Conservation (phyloP, 2,113 vertebrate species). For the Sisor rabdophorus region DNA sequence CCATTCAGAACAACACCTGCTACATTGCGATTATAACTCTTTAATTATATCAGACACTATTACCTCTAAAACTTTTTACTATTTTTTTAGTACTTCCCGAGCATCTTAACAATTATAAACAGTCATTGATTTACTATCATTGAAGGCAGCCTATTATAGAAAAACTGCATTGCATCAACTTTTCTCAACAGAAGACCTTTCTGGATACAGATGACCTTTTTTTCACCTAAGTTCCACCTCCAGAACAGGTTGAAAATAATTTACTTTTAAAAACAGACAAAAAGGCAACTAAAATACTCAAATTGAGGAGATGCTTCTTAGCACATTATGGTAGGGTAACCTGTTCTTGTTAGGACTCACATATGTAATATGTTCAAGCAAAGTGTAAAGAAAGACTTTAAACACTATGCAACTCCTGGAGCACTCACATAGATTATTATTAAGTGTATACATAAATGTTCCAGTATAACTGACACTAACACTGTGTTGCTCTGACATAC, state of each 20-base stretch:
- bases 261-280: background rate
- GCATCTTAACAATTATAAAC: background rate
- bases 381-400: background rate
- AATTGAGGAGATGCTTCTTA: background rate
- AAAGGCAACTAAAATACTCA: background rate
- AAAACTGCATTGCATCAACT: background rate
- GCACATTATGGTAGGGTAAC: background rate
- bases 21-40: background rate
- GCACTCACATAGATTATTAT: background rate
- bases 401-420: background rate
- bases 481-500: background rate
- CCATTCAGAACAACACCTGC: background rate
- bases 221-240: background rate
- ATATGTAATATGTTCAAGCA: conserved; percentile 1
- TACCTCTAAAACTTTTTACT: background rate
- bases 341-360: background rate
- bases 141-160: background rate
- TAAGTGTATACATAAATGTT: background rate
- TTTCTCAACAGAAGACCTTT: background rate
- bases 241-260: background rate
- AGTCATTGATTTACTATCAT: background rate
- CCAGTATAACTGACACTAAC: background rate
- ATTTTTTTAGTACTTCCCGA: background rate
- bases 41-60: background rate
- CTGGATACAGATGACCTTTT: background rate